Conservation (phyloP, 2,888 invertebrate genomes). For the Argyra leucocephala region DNA sequence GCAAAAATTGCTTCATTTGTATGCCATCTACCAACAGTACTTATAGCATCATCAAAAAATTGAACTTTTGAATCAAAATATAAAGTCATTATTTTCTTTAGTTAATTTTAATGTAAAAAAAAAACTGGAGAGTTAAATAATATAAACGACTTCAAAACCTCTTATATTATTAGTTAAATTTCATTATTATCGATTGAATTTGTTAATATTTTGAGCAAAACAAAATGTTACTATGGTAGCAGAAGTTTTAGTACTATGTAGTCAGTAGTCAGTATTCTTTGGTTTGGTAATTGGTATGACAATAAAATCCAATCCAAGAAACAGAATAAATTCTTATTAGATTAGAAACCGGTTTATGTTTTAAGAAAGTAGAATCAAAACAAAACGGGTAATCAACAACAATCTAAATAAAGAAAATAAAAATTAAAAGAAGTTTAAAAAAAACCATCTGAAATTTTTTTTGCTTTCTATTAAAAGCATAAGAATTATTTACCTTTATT, state of each 20-base stretch:
- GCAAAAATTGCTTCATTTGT: slow-evolving; percentile 69
- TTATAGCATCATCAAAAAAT: slow-evolving; percentile 69
- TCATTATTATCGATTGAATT: no score
- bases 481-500: no score
- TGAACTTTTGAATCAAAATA: slow-evolving; percentile 78
- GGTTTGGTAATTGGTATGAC: no score
- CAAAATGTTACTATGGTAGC: slow-evolving; percentile 6
- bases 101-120: not conserved
- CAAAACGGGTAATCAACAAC: no score
- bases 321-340: not conserved
- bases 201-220: not conserved
- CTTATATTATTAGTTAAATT: no score
- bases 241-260: not conserved
- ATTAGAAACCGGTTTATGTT: slow-evolving; percentile 6
- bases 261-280: no score
- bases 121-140: not conserved
- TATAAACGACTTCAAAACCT: not conserved
- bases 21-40: slow-evolving; percentile 78
- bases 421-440: no score
- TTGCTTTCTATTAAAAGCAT: no score
- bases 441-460: no score
- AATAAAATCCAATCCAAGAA: not conserved
- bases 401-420: no score
- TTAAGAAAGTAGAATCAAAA: no score
- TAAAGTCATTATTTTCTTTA: slow-evolving; percentile 54